Base-by-base conservation (phyloP, 1,140 invertebrate genomes). In the Anastatus disparis region DNA sequence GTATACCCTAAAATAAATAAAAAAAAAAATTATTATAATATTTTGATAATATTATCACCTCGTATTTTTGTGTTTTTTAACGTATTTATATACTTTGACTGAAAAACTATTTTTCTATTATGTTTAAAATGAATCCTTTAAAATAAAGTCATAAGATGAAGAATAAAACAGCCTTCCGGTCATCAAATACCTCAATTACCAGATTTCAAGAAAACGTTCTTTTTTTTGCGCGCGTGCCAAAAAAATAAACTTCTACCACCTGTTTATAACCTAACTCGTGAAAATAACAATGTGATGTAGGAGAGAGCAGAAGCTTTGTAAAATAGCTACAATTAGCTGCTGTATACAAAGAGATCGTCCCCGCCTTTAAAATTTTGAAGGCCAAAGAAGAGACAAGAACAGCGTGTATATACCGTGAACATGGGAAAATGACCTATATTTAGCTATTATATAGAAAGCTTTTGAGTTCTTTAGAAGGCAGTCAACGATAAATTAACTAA, bases 281-380 rank as follows among this genome's bases (percentile, higher is more conserved):
- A 66, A 66, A 56, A 66, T 66, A 66, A 65, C 63, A 38, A 29
- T 17, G 29, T 40, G 40, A 61, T 15, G 38, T 12, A n/a, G 52
- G 12, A n/a, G 31, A 10, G 24, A 10, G 24, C 24, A 6, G 26
- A 6, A 22, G 50, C 12, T 13, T 3, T 38, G 2, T 66, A 56
- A 56, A n/a, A 24, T 35, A 44, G 12, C 52, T 2, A 17, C 44
- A 38, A 68, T 68, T 68, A 68, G 52, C 65, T 50, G 38, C 65
- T 9, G 42, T 65, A n/a, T 50, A 50, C 46, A 29, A 31, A 8
- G 29, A 35, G n/a, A n/a, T n/a, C 29, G 31, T n/a, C n/a, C n/a
- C 35, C 9, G 50, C 15, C 29, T 31, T 50, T 64, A 20, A 40
- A n/a, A 12, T 24, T 52, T 35, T n/a, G 31, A 24, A 52, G 48